Evolutionary conservation across 1,140 invertebrate genomes (phyloP).

Genomic region (Delia radicum): DNA sequence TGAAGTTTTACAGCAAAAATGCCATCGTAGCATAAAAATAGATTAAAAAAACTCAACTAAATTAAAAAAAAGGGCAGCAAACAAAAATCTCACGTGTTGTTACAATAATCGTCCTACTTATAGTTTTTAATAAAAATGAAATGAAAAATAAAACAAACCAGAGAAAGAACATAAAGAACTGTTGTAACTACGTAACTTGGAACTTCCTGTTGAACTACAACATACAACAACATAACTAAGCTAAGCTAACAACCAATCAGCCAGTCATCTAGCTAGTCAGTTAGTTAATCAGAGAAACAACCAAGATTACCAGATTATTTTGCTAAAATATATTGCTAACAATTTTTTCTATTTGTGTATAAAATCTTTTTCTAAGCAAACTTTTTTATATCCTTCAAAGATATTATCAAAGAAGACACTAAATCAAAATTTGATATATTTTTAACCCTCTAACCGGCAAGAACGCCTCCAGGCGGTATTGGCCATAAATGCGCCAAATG

Average conservation of each 20-base stretch:
- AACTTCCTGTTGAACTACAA: not conserved
- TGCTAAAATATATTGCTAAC: too few species aligned
- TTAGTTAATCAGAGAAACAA: not conserved
- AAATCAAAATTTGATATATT: too few species aligned
- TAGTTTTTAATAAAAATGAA: not conserved
- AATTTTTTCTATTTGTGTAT: too few species aligned
- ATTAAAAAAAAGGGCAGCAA: not conserved
- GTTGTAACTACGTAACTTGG: not conserved
- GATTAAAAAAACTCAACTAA: not conserved
- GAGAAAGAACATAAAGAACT: not conserved
- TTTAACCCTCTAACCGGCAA: too few species aligned
- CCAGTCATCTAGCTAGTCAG: not conserved
- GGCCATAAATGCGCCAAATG: too few species aligned
- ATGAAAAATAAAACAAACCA: not conserved
- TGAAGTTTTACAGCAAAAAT: not conserved
- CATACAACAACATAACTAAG: not conserved
- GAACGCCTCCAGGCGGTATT: too few species aligned
- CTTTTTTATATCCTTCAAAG: too few species aligned
- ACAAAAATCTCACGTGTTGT: constrained; percentile 1
- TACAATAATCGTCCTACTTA: constrained; percentile 12
- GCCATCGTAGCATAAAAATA: not conserved
- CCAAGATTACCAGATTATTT: not conserved
- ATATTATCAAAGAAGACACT: too few species aligned
- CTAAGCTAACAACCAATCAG: not conserved
- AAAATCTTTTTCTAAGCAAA: too few species aligned